Base-by-base conservation (phyloP, 2,797 vertebrate species). In the Threskiornis aethiopicus region DNA sequence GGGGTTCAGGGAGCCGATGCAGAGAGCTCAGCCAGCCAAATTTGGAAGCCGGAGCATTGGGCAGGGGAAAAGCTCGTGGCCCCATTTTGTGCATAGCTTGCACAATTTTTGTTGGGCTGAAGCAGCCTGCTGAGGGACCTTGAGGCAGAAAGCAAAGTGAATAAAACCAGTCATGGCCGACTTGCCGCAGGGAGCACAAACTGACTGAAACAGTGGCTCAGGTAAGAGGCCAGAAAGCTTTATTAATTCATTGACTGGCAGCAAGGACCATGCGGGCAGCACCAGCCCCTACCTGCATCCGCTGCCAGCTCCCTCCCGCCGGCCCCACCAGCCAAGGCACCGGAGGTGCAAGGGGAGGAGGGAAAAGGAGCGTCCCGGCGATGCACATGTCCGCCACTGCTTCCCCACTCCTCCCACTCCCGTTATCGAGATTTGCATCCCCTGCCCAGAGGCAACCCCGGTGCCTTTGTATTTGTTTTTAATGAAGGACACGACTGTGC, bases 361-460 rank as follows among this genome's bases (percentile, higher is more conserved):
- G 59, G 9, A 81, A 51, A 72, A 59, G 72, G 52, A 55, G 12
- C 8, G 6, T 51, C 31, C 42, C 2, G 5, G 39, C 2, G 0
- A 70, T 17, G 14, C 26, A 6, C 1, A 0, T 10, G 29, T 44
- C 31, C 7, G 2, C 15, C 28, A 16, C 52, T 5, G 24, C 11
- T 86, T 26, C 69, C 22, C 39, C 22, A 1, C 26, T 58, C 44
- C 73, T 55, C 10, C 1, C 0, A 0, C 29, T 77, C 29, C 33
- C 2, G 0, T 47, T 54, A 44, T 3, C 37, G 16, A 84, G 47
- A 42, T 13, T 46, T 66, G 59, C 6, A 11, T 51, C 24, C 16
- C 12, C 10, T 4, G 1, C 42, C 29, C 57, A 59, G 84, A 81
- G 47, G 72, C 39, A 92, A 39, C 1, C 1, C 77, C 64, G 37